A percentile compares a stretch with the other conserved stretches of the same genome.
Conservation (phyloP, 2,797 vertebrate species). For the Craterocephalus amniculus region DNA sequence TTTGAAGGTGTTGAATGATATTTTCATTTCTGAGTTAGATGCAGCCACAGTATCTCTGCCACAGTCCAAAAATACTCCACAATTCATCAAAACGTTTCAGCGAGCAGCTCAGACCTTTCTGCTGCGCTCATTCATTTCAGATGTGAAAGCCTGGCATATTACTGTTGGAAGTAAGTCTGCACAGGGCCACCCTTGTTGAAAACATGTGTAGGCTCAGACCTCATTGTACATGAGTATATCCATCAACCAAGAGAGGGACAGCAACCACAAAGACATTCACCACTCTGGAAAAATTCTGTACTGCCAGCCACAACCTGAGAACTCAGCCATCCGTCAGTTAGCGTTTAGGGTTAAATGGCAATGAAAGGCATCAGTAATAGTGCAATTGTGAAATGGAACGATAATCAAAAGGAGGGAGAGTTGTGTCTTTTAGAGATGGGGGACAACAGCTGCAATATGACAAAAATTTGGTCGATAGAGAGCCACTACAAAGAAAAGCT, state of each 20-base stretch:
- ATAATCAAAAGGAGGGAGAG: conserved; percentile 31
- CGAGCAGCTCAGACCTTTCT: conserved; percentile 45
- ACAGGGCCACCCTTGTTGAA: conserved; percentile 68
- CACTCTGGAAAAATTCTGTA: conserved; percentile 67
- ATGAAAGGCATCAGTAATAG: conserved; percentile 36
- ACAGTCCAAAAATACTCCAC: conserved; percentile 38
- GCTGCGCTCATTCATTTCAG: conserved; percentile 52
- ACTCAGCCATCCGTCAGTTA: conserved; percentile 29
- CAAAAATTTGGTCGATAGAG: conserved; percentile 20
- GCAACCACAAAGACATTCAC: conserved; percentile 67
- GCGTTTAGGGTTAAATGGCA: conserved; percentile 37
- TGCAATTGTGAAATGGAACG: conserved; percentile 28
- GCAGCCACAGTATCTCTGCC: conserved; percentile 8
- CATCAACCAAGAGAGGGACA: conserved; percentile 65
- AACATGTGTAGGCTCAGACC: conserved; percentile 72
- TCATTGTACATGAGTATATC: conserved; percentile 66
- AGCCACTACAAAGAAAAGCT: too few relatives aligned
- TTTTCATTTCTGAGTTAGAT: conserved; percentile 21
- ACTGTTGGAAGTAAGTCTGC: conserved; percentile 43
- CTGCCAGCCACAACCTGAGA: conserved; percentile 45
- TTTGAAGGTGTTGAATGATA: not conserved
- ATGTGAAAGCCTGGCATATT: conserved; percentile 38
- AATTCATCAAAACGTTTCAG: conserved; percentile 43
- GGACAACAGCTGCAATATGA: not conserved
- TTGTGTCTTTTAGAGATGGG: not conserved